These are phyloP conservation scores for Caenorhabditis uteleia DNA, from an alignment of 2,888 invertebrate species.

Conservation along the genomic window DNA sequence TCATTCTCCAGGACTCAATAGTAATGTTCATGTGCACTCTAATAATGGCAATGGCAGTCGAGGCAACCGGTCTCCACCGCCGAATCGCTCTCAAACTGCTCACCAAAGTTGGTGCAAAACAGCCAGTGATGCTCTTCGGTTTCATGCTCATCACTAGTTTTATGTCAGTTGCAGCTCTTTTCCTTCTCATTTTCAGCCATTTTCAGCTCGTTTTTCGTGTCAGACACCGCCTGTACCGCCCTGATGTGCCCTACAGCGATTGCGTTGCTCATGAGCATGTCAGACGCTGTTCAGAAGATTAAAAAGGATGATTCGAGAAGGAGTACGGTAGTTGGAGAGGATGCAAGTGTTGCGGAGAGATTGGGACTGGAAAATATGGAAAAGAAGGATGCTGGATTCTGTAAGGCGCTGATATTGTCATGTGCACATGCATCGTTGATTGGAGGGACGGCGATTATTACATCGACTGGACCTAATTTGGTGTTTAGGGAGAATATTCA, in stretches of 20 bases:
- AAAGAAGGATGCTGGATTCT: constrained; percentile 23
- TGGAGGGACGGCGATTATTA: constrained; percentile 49
- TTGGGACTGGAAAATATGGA: constrained; percentile 23
- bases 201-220: constrained; percentile 45
- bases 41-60: constrained; percentile 52
- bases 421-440: constrained; percentile 49
- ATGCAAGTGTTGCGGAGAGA: constrained; percentile 18
- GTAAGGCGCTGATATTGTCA: constrained; percentile 39
- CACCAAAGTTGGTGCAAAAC: constrained; percentile 40
- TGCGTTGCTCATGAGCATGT: constrained; percentile 76
- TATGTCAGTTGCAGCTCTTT: constrained; percentile 26
- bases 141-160: constrained; percentile 48
- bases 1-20: constrained; percentile 44
- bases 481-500: constrained; percentile 47
- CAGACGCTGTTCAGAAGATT: constrained; percentile 24
- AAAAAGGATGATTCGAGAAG: constrained; percentile 13
- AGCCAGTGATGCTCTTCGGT: constrained; percentile 42
- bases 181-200: not conserved
- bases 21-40: constrained; percentile 43
- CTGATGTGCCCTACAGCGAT: constrained; percentile 92
- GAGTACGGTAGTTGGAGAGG: constrained; percentile 4
- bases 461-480: constrained; percentile 49
- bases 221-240: constrained; percentile 74
- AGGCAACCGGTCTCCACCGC: constrained; percentile 45
- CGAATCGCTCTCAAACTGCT: constrained; percentile 47